A percentile compares a stretch with the other conserved stretches of the same genome.
phyloP scores from a whole-genome alignment of 2,113 vertebrate species.

The Isurus oxyrinchus region DNA sequence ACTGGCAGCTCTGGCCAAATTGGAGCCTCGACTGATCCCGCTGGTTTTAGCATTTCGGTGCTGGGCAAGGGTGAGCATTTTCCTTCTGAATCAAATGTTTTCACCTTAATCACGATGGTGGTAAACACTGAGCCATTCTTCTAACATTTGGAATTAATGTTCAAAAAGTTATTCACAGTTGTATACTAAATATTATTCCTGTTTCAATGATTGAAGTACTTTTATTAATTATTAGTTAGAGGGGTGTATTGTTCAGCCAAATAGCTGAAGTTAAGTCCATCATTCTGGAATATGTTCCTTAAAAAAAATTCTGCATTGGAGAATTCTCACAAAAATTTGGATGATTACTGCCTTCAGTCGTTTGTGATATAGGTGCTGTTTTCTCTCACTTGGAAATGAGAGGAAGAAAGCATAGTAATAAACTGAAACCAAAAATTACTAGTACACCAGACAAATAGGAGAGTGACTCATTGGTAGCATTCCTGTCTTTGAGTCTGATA shows the following conservation, averaged over 20 bases:
- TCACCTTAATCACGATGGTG: not conserved
- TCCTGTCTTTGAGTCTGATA: not conserved
- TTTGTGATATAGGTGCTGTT: too few relatives aligned
- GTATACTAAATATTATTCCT: not conserved
- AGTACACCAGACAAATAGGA: not conserved
- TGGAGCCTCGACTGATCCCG: conserved; percentile 83
- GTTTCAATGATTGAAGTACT: not conserved
- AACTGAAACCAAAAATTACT: not conserved
- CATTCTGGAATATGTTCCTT: not conserved
- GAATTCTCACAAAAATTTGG: not conserved
- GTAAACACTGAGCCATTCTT: not conserved
- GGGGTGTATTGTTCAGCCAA: not conserved
- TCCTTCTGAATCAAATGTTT: not conserved
- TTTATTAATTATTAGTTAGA: not conserved
- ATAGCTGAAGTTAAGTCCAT: not conserved
- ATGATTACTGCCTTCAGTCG: not conserved
- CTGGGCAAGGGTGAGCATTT: conserved; percentile 82
- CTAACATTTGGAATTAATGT: not conserved
- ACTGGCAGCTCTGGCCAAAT: conserved; percentile 76
- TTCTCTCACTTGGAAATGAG: not conserved
- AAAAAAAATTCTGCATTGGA: not conserved
- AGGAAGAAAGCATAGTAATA: not conserved
- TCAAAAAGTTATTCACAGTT: not conserved
- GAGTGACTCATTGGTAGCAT: not conserved
- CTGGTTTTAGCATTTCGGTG: conserved; percentile 91